Percentiles rank a stretch among this genome's conserved stretches.
phyloP scores from a whole-genome alignment of 2,113 vertebrate species.

The Macrotis lagotis region DNA sequence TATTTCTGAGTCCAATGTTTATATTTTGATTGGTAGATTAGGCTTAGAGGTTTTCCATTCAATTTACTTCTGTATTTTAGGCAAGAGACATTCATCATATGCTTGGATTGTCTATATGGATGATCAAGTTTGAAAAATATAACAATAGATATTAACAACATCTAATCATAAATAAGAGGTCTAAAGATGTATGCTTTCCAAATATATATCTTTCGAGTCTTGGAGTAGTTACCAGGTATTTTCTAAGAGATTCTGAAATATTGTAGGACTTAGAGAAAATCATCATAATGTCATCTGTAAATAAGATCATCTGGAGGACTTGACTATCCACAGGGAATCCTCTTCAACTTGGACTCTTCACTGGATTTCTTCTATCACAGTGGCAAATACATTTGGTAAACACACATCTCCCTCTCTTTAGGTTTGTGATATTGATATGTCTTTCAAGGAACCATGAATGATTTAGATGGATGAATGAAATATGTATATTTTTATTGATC shows the following conservation, averaged over 20 bases:
- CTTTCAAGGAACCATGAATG: background rate
- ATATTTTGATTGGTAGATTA: background rate
- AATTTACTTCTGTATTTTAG: background rate
- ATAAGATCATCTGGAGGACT: background rate
- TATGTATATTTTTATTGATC: background rate
- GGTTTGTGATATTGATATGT: background rate
- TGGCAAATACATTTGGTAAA: background rate
- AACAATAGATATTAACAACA: background rate
- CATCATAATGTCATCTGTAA: background rate
- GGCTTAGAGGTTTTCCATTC: background rate
- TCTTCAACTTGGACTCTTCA: background rate
- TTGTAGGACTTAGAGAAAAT: background rate
- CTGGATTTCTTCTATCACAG: background rate
- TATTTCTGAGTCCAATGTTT: background rate
- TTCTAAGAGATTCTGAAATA: background rate
- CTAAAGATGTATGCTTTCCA: background rate
- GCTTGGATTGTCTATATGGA: background rate
- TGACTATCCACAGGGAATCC: background rate
- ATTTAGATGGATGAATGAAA: background rate
- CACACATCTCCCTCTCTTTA: background rate
- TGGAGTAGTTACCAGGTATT: background rate
- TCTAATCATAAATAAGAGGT: background rate
- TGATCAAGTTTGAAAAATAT: background rate
- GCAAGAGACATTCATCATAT: background rate
- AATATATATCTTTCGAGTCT: background rate